Base-by-base conservation (phyloP, 2,888 invertebrate species). In the Lasioglossum zephyrum region DNA sequence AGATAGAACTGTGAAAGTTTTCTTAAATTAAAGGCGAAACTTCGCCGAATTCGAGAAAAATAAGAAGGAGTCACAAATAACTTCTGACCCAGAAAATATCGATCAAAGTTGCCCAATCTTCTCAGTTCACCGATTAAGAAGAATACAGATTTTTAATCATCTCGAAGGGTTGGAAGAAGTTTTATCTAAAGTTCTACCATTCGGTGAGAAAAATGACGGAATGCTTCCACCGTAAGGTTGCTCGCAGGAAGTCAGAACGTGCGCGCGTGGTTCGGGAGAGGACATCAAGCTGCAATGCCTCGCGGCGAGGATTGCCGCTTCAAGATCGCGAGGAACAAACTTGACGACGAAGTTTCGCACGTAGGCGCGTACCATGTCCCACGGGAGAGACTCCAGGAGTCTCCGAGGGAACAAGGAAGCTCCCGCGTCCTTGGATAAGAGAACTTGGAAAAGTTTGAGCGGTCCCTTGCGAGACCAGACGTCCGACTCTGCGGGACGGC, bases 251-350 rank as follows among this genome's bases (percentile, higher is more conserved):
- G 44, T 72, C 72, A 0, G 26, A 72, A 72, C 11, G 53, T 53
- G 53, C 22, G n/a, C 44, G 70, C n/a, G 41, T n/a, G 13, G 39
- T 44, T 70, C 31, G 47, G 26, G 31, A 18, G 47, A 18, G 31
- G 44, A 72, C 72, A 26, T 44, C 44, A 26, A 26, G 47, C 26
- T 18, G 47, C 47, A 18, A 44, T 72, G 26, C 72, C 44, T 44
- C 49, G 49, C 31, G 73, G 75, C 57, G 36, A 60, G 41, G 75
- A 73, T 73, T 73, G 73, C 73, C 36, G 36, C 49, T 73, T 73
- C 49, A 49, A 49, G 49, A 36, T 73, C 73, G 73, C 73, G 36
- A 9, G 41, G 36, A 73, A 73, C 53, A 53, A 53, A 73, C 73
- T 73, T 49, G 73, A 9, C 49, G 49, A 49, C 49, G 49, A 73